A percentile compares a stretch with the other conserved stretches of the same genome.
These are phyloP conservation scores for Meloidogyne floridensis DNA, from an alignment of 1,140 invertebrate genomes.

Conservation along the genomic window DNA sequence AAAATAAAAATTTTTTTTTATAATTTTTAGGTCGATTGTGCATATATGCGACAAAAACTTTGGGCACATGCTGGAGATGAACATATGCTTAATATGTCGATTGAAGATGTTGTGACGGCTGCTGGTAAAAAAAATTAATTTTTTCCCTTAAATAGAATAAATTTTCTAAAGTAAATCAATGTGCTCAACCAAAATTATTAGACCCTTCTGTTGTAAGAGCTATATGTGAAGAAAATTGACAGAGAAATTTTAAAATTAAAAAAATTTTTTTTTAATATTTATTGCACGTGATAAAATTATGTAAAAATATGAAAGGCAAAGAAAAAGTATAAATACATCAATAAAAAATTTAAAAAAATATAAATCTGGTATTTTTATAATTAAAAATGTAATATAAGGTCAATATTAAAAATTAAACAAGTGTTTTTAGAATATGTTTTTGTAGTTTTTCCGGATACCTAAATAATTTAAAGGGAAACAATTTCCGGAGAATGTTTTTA, in stretches of 20 bases:
- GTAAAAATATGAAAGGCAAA: too few relatives aligned
- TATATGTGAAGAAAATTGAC: conserved; percentile 31
- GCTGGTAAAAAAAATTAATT: conserved; percentile 19
- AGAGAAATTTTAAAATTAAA: background rate
- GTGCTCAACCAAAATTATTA: conserved; percentile 26
- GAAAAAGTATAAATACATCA: too few relatives aligned
- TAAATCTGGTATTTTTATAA: too few relatives aligned
- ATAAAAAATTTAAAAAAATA: too few relatives aligned
- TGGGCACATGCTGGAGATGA: conserved; percentile 33
- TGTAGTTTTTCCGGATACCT: too few relatives aligned
- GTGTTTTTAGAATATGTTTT: too few relatives aligned
- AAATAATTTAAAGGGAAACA: too few relatives aligned
- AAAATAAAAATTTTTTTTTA: background rate
- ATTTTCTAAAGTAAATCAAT: conserved; percentile 17
- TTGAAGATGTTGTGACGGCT: conserved; percentile 34
- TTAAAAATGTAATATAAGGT: too few relatives aligned
- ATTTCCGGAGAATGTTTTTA: too few relatives aligned
- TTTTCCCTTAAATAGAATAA: background rate
- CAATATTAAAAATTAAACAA: too few relatives aligned
- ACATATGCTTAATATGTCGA: conserved; percentile 34
- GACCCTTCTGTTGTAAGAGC: conserved; percentile 13
- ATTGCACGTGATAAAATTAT: background rate
- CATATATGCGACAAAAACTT: conserved; percentile 32
- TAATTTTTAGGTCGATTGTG: conserved; percentile 26
- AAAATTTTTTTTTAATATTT: background rate